Evolutionary conservation across 1,140 invertebrate genomes (phyloP).

Genomic region (Portunus trituberculatus): DNA sequence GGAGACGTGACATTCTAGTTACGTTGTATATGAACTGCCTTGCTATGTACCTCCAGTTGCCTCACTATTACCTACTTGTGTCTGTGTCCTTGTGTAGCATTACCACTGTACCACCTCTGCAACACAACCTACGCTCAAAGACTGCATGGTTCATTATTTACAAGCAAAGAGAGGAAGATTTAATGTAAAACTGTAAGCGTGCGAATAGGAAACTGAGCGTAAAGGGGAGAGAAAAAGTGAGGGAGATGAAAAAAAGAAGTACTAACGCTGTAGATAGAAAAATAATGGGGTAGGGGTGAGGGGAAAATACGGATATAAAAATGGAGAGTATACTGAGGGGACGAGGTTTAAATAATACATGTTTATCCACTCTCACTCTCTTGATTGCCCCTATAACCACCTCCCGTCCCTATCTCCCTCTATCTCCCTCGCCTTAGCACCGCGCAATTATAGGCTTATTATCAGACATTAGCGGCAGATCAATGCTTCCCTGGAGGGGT

Average conservation of each 20-base stretch:
- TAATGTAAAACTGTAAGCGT: neutral
- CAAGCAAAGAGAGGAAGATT: no score
- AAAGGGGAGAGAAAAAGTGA: neutral
- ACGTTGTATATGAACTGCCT: no score
- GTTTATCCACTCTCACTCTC: neutral
- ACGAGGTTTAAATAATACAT: neutral
- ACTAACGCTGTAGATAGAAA: neutral
- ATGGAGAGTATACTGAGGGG: neutral
- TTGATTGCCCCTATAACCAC: neutral
- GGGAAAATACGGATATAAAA: neutral
- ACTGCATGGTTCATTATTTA: no score
- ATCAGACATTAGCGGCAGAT: constrained; percentile 12
- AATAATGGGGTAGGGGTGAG: neutral
- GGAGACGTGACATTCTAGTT: no score
- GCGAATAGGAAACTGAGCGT: neutral
- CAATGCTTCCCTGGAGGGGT: neutral
- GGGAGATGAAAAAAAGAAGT: neutral
- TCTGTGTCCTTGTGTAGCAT: no score
- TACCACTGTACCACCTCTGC: no score
- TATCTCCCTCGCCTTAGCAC: neutral
- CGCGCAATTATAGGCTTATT: neutral
- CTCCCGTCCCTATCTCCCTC: neutral
- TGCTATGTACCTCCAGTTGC: no score
- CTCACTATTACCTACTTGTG: no score
- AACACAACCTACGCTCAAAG: no score